phyloP scores from a whole-genome alignment of 2,888 invertebrate species.

The Pseudolycoriella hygida region DNA sequence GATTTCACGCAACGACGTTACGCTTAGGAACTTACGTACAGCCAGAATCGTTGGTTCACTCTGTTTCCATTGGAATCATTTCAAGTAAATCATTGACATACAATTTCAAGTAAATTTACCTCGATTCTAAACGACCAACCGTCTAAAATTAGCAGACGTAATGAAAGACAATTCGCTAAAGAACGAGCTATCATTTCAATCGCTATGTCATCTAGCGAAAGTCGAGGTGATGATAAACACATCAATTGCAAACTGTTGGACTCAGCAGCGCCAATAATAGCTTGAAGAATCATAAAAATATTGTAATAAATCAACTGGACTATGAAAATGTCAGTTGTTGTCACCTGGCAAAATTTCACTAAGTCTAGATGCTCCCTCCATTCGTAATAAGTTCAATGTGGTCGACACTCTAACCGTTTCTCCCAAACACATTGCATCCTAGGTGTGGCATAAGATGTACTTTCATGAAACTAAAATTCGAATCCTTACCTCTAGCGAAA shows the following conservation, averaged over 20 bases:
- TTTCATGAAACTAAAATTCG: no score
- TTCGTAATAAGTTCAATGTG: constrained; percentile 33
- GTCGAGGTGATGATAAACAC: constrained; percentile 34
- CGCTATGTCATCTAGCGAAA: constrained; percentile 33
- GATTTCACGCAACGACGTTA: constrained; percentile 33
- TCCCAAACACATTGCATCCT: constrained; percentile 35
- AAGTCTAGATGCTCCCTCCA: constrained; percentile 34
- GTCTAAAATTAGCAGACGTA: constrained; percentile 33
- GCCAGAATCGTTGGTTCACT: constrained; percentile 26
- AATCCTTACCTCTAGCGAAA: constrained; percentile 28
- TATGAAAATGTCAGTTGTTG: no score
- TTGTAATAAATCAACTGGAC: no score
- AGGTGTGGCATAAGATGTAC: no score
- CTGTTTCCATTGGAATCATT: constrained; percentile 9
- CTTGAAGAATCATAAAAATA: constrained; percentile 8
- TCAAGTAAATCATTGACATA: neutral
- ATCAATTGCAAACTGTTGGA: constrained; percentile 34
- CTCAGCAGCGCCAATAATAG: constrained; percentile 34
- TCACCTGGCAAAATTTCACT: constrained; percentile 34
- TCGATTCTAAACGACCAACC: constrained; percentile 39
- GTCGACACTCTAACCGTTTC: constrained; percentile 34
- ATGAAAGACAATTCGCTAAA: constrained; percentile 27
- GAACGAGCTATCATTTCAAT: constrained; percentile 19
- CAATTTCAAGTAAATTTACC: constrained; percentile 17
- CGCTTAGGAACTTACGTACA: constrained; percentile 30